Evolutionary conservation across 2,888 invertebrate genomes (phyloP).

Genomic region (Galerucella nymphaeae): DNA sequence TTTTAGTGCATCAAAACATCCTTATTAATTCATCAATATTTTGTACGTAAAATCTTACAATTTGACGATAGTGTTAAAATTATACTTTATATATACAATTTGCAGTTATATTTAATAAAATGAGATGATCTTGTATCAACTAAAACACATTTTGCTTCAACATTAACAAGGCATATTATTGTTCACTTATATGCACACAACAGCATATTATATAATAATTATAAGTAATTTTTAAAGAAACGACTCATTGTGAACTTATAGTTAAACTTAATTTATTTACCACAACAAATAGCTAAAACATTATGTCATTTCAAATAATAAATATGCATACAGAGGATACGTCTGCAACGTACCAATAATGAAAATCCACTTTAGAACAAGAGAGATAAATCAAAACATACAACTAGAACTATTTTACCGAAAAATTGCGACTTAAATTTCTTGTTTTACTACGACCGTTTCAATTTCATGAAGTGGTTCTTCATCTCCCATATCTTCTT

Average conservation of each 20-base stretch:
- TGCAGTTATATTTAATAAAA: too few species aligned
- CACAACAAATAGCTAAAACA: background rate
- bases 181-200: background rate
- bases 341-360: background rate
- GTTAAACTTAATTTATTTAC: background rate
- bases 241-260: background rate
- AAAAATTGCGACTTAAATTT: slow-evolving; percentile 2
- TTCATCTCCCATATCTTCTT: slow-evolving; percentile 19
- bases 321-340: background rate
- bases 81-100: too few species aligned
- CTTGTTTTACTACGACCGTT: background rate
- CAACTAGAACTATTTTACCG: background rate
- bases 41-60: too few species aligned
- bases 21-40: too few species aligned
- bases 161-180: background rate
- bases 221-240: background rate
- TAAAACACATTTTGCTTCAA: background rate
- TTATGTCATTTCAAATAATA: background rate
- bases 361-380: background rate
- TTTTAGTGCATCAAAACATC: too few species aligned
- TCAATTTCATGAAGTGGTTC: background rate
- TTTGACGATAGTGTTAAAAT: too few species aligned
- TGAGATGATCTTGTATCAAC: background rate
- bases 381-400: background rate
- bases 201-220: too few species aligned